Conservation (phyloP, 1,140 invertebrate genomes). For the Psix sp. region DNA sequence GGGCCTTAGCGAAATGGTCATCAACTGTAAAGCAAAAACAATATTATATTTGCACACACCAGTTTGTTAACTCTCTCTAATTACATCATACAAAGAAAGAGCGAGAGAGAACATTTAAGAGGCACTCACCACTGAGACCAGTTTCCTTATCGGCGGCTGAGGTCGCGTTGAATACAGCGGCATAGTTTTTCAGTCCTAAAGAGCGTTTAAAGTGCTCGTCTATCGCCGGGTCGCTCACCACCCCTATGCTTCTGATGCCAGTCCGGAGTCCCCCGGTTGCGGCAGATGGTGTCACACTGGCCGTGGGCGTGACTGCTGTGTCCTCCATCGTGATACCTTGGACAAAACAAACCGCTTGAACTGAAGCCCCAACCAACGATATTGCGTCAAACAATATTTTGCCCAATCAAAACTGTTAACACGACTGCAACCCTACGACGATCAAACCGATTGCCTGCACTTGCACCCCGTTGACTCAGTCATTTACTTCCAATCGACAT, state of each 20-base stretch:
- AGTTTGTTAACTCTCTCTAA: too few relatives aligned
- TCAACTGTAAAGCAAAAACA: conserved; percentile 80
- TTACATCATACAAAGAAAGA: conserved; percentile 37
- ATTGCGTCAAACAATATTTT: conserved; percentile 21
- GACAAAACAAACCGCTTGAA: conserved; percentile 37
- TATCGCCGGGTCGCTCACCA: conserved; percentile 88
- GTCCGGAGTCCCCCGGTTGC: conserved; percentile 69
- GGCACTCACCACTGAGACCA: conserved; percentile 70
- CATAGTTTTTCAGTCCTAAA: conserved; percentile 89
- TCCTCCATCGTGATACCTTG: conserved; percentile 73
- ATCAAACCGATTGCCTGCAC: too few relatives aligned
- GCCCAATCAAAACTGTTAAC: conserved; percentile 20
- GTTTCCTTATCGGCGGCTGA: conserved; percentile 70
- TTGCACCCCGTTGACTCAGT: too few relatives aligned
- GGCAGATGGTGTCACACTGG: conserved; percentile 68
- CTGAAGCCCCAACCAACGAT: conserved; percentile 21
- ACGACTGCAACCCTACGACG: too few relatives aligned
- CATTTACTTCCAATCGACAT: too few relatives aligned
- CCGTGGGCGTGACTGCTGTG: conserved; percentile 70
- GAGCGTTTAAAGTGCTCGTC: conserved; percentile 97
- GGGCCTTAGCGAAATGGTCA: conserved; percentile 96
- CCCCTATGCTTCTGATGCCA: conserved; percentile 68
- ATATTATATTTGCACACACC: too few relatives aligned
- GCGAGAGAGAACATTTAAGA: conserved; percentile 23
- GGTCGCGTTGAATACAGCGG: conserved; percentile 84